Conservation (phyloP, 2,888 invertebrate genomes). For the Pardosa pseudoannulata region DNA sequence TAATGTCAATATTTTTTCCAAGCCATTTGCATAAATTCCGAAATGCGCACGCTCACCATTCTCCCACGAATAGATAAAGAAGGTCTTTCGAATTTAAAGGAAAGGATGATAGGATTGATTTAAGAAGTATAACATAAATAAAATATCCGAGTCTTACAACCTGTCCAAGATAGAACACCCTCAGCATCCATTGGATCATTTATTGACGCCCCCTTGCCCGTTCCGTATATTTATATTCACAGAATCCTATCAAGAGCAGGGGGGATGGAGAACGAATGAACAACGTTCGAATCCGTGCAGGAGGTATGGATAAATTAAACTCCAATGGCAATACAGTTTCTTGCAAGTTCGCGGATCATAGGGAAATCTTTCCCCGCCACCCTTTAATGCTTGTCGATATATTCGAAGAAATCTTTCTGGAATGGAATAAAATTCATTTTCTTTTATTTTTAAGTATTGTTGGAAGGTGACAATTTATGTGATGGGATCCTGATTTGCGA, state of each 20-base stretch:
- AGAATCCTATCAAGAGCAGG: neutral
- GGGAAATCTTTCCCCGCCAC: constrained; percentile 24
- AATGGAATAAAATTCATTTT: constrained; percentile 61
- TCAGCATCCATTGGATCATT: neutral
- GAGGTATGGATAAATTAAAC: constrained; percentile 55
- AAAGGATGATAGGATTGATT: neutral
- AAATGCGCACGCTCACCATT: no score
- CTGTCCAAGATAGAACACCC: neutral
- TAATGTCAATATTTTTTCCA: no score
- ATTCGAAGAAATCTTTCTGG: constrained; percentile 53
- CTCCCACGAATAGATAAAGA: no score
- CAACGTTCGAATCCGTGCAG: constrained; percentile 12
- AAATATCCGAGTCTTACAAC: neutral
- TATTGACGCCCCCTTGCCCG: neutral
- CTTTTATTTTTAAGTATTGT: constrained; percentile 61
- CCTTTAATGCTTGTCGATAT: constrained; percentile 69
- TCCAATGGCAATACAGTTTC: constrained; percentile 29
- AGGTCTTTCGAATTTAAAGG: neutral
- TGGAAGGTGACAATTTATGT: constrained; percentile 3
- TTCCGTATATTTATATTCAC: constrained; percentile 12
- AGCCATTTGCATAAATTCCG: no score
- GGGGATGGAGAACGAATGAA: constrained; percentile 16
- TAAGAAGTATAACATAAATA: neutral
- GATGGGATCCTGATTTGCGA: constrained; percentile 17
- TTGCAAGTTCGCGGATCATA: constrained; percentile 26